A percentile compares a stretch with the other conserved stretches of the same genome.
phyloP scores from a whole-genome alignment of 64 coral and sea anemone genomes.

The Pocillopora damicornis region DNA sequence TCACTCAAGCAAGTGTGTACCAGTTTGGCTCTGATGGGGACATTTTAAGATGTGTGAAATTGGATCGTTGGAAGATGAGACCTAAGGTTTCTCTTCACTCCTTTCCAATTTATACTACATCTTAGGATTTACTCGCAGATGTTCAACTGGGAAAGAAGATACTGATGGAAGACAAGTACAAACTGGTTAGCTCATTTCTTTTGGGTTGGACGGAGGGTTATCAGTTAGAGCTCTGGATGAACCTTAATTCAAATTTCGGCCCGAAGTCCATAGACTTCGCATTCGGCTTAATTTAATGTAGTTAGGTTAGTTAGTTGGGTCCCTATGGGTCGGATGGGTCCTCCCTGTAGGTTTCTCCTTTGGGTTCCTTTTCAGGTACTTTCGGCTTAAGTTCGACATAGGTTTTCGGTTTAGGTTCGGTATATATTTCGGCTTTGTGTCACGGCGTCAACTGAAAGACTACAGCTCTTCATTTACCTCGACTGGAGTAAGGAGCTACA shows the following conservation, averaged over 20 bases:
- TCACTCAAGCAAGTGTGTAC: background rate
- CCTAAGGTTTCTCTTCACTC: background rate
- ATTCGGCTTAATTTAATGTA: slow-evolving; percentile 4
- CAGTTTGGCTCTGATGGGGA: background rate
- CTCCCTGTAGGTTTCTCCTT: background rate
- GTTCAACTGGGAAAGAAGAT: background rate
- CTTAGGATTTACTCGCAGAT: background rate
- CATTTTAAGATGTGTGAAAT: background rate
- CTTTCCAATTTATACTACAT: background rate
- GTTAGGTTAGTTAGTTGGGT: background rate
- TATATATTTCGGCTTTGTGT: no score
- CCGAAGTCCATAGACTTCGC: background rate
- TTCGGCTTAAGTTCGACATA: background rate
- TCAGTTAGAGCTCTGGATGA: background rate
- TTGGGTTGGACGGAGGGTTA: background rate
- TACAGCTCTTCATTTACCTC: background rate
- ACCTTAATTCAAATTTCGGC: background rate
- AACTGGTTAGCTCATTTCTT: background rate
- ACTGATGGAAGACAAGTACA: background rate
- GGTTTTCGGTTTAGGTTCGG: background rate
- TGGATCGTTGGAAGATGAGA: background rate
- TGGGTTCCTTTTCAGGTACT: slow-evolving; percentile 1
- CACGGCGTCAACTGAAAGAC: background rate
- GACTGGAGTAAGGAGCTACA: background rate
- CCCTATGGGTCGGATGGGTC: background rate